Percentiles rank a stretch among this genome's conserved stretches.
These are phyloP conservation scores for Drosophila funebris DNA, from an alignment of 1,140 invertebrate genomes.

Conservation along the genomic window DNA sequence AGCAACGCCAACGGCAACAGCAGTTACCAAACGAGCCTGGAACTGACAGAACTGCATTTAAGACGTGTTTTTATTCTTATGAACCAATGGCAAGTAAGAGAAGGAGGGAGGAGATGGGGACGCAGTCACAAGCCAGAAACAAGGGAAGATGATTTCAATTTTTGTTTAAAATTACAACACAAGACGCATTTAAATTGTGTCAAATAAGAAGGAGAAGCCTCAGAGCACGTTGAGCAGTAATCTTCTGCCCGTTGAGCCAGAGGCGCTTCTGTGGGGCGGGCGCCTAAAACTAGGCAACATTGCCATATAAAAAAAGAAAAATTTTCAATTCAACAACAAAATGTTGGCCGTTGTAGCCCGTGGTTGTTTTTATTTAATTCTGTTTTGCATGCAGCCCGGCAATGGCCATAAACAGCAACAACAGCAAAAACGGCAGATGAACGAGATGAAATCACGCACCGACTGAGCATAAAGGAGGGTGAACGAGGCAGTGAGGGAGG, in stretches of 20 bases:
- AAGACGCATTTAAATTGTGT: slow-evolving; percentile 68
- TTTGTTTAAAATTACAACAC: slow-evolving; percentile 62
- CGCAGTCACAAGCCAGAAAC: not conserved
- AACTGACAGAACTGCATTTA: slow-evolving; percentile 13
- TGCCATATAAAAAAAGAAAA: slow-evolving; percentile 42
- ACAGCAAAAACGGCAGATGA: slow-evolving; percentile 35
- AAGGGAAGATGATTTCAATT: slow-evolving; percentile 30
- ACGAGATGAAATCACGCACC: slow-evolving; percentile 45
- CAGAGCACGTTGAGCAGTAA: not conserved
- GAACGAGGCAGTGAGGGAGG: not conserved
- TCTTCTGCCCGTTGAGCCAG: slow-evolving; percentile 9
- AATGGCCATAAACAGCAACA: slow-evolving; percentile 46
- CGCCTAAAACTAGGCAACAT: slow-evolving; percentile 68
- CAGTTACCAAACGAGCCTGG: not conserved
- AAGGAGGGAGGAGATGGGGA: not conserved
- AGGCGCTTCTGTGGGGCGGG: slow-evolving; percentile 5
- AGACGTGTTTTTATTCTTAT: not conserved
- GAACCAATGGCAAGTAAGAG: slow-evolving; percentile 1
- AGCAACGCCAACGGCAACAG: slow-evolving; percentile 9
- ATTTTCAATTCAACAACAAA: slow-evolving; percentile 66
- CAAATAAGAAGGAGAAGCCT: slow-evolving; percentile 34
- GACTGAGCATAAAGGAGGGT: not conserved
- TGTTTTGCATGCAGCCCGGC: slow-evolving; percentile 52
- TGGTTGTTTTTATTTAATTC: slow-evolving; percentile 79
- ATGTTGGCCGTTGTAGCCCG: slow-evolving; percentile 40